Base-by-base conservation (phyloP, 2,113 vertebrate genomes). In the Gila orcuttii region DNA sequence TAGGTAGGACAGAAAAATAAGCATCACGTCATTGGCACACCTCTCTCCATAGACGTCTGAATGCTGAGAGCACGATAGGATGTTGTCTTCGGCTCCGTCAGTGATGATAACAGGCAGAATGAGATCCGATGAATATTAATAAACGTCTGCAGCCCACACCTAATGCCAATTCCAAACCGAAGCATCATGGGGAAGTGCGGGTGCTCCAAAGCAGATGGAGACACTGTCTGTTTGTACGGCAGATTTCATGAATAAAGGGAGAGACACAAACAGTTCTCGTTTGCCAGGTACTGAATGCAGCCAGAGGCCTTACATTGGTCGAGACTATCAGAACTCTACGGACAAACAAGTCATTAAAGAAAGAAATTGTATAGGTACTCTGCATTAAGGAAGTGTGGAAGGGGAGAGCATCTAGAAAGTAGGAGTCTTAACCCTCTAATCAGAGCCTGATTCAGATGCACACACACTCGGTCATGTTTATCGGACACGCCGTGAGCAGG, bases 91-190 rank as follows among this genome's bases (percentile, higher is more conserved):
- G 82, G 88, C 79, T 80, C 68, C 4, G 60, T 91, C 88, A 93
- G 87, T 87, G 87, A 89, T 90, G 87, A 91, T 90, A 89, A 89
- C 87, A 90, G 62, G n/a, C 15, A 88, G 87, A 88, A 88, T 73
- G 71, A 87, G 90, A 87, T 88, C 74, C 47, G 80, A 90, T 92
- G 88, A 93, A 93, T 93, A 93, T 93, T 91, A 91, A 93, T 91
- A 83, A 90, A 86, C 31, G 19, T 82, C 85, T 82, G 50, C 25
- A 66, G 28, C 68, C 28, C 2, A 28, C 19, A 69, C 25, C 80
- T 57, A 42, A 39, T 42, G 39, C 62, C 57, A 36, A 55, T 25
- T 33, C 77, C 42, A 47, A 86, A 69, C 62, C 6, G 57, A 23
- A 76, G 50, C 39, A 77, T 31, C n/a, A 55, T 75, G 36, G 19